Percentiles rank a stretch among this genome's conserved stretches.
Evolutionary conservation across 2,888 invertebrate species (phyloP).

Genomic region (Erebia palarica): DNA sequence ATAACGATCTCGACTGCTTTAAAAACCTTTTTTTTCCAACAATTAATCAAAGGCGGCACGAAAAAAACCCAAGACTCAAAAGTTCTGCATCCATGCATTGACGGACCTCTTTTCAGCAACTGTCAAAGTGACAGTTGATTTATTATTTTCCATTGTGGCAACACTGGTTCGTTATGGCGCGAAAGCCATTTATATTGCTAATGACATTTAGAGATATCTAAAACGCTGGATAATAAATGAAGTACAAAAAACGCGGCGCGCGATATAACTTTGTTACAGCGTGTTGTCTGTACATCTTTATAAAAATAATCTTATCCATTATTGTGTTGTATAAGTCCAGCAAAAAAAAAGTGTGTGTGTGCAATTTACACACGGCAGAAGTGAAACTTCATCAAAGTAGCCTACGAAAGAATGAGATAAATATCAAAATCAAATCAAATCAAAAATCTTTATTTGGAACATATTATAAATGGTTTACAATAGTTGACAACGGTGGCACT

Average conservation of each 20-base stretch:
- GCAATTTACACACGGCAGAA: no score
- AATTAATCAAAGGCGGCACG: constrained; percentile 67
- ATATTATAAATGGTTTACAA: no score
- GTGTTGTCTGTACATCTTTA: constrained; percentile 30
- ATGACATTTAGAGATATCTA: constrained; percentile 74
- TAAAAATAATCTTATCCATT: no score
- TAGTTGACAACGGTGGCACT: no score
- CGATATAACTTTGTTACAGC: constrained; percentile 11
- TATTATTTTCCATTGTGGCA: constrained; percentile 77
- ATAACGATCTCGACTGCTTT: constrained; percentile 38
- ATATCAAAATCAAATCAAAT: no score
- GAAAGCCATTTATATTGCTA: constrained; percentile 75
- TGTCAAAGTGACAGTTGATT: constrained; percentile 79
- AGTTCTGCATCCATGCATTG: constrained; percentile 78
- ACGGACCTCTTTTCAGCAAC: constrained; percentile 75
- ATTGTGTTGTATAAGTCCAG: no score
- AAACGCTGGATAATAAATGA: constrained; percentile 63
- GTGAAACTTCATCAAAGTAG: no score
- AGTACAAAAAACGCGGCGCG: constrained; percentile 48
- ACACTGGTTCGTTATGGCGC: constrained; percentile 75
- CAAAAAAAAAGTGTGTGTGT: no score
- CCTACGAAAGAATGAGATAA: no score
- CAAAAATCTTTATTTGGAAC: no score
- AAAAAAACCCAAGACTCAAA: constrained; percentile 66
- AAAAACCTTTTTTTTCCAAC: constrained; percentile 49